Evolutionary conservation across 1,140 invertebrate species (phyloP).

Genomic region (Babylonia areolata): DNA sequence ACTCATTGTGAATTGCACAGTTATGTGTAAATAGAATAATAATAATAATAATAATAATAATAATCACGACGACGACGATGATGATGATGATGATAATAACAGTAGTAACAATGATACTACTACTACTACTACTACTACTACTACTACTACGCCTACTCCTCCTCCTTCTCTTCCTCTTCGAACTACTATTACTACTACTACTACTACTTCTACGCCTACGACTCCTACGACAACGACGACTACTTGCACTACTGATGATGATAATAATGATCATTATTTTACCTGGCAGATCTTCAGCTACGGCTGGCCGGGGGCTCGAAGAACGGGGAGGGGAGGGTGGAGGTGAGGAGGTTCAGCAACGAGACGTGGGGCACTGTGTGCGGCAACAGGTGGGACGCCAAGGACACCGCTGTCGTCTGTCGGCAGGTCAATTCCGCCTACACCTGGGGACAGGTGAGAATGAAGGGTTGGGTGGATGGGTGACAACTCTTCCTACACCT

Average conservation of each 20-base stretch:
- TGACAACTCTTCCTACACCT: too few species aligned
- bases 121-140: background rate
- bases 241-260: background rate
- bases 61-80: too few species aligned
- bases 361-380: slow-evolving; percentile 61
- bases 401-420: slow-evolving; percentile 60
- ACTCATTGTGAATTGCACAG: background rate
- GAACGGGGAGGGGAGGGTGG: slow-evolving; percentile 48
- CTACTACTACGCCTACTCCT: background rate
- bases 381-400: slow-evolving; percentile 58
- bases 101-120: too few species aligned
- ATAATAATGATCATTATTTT: background rate
- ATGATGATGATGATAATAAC: too few species aligned
- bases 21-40: too few species aligned
- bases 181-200: too few species aligned
- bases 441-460: slow-evolving; percentile 36
- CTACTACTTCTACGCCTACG: too few species aligned
- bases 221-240: too few species aligned
- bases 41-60: too few species aligned
- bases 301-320: slow-evolving; percentile 23
- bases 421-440: slow-evolving; percentile 42
- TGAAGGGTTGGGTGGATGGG: too few species aligned
- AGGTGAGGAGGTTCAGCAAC: slow-evolving; percentile 43
- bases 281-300: slow-evolving; percentile 24
- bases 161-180: background rate